Conservation (phyloP, 2,113 vertebrate species). For the Pelvicachromis taeniatus region DNA sequence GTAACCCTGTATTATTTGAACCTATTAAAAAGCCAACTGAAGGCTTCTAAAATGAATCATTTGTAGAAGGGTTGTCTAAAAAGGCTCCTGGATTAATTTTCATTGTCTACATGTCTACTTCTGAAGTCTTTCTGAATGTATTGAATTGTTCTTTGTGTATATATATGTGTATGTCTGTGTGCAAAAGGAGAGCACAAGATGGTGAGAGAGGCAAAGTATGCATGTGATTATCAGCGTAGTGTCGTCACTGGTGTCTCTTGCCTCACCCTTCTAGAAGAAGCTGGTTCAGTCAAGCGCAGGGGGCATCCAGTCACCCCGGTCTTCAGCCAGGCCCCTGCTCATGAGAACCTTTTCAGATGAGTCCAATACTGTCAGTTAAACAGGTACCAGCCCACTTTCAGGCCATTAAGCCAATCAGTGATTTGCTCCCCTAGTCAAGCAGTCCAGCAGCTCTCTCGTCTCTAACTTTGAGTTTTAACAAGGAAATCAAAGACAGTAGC, state of each 20-base stretch:
- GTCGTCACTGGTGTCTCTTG: slow-evolving; percentile 73
- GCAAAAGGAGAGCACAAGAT: neutral
- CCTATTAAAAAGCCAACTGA: neutral
- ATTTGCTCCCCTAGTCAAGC: neutral
- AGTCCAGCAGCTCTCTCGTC: neutral
- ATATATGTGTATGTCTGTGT: neutral
- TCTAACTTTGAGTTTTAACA: slow-evolving; percentile 22
- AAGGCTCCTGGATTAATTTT: neutral
- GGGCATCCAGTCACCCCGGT: slow-evolving; percentile 79
- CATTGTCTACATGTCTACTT: slow-evolving; percentile 13
- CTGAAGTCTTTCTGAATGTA: slow-evolving; percentile 21
- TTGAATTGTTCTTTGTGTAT: neutral
- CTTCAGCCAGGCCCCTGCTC: slow-evolving; percentile 94
- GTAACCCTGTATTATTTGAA: neutral
- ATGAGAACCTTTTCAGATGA: slow-evolving; percentile 99
- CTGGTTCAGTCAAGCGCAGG: slow-evolving; percentile 77
- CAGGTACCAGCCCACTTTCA: slow-evolving; percentile 82
- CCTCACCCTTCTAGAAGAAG: slow-evolving; percentile 89
- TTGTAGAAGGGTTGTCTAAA: neutral
- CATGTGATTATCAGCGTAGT: slow-evolving; percentile 36
- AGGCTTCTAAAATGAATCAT: neutral
- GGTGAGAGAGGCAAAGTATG: neutral
- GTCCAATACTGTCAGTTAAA: slow-evolving; percentile 89
- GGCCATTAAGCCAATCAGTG: slow-evolving; percentile 51
- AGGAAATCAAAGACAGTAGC: neutral